Conservation (phyloP, 2,888 invertebrate genomes). For the Byasa hedistus region DNA sequence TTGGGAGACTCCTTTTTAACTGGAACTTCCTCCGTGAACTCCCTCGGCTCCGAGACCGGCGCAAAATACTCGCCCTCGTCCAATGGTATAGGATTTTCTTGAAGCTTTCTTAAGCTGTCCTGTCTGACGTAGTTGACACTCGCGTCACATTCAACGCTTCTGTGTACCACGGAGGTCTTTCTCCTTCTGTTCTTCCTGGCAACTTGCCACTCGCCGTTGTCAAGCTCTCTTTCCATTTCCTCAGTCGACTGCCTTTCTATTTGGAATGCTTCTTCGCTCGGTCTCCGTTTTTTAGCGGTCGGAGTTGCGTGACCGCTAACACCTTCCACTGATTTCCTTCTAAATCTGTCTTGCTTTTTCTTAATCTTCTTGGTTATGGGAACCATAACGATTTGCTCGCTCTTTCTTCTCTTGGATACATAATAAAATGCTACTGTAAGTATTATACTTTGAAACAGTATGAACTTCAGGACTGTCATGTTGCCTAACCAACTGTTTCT, state of each 20-base stretch:
- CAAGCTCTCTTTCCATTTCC: conserved; percentile 74
- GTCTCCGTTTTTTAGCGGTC: conserved; percentile 81
- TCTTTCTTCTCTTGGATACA: conserved; percentile 68
- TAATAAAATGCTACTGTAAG: conserved; percentile 74
- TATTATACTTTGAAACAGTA: conserved; percentile 73
- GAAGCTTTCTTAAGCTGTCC: conserved; percentile 61
- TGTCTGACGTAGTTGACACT: conserved; percentile 40
- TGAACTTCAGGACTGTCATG: conserved; percentile 78
- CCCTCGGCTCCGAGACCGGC: conserved; percentile 68
- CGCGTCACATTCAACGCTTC: conserved; percentile 60
- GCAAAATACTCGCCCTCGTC: conserved; percentile 80
- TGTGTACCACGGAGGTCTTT: conserved; percentile 68
- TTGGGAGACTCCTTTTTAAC: conserved; percentile 59
- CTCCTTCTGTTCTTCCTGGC: conserved; percentile 73
- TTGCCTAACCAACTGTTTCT: conserved; percentile 83
- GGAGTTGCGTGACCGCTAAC: conserved; percentile 77
- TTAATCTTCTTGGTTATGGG: conserved; percentile 58
- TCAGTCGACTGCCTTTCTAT: conserved; percentile 81
- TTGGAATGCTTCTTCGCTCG: conserved; percentile 86
- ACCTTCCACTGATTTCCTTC: conserved; percentile 84
- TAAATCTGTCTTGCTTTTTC: conserved; percentile 65
- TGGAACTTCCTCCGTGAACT: conserved; percentile 54
- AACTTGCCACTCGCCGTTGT: conserved; percentile 70
- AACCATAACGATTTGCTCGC: conserved; percentile 47
- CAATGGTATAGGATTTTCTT: conserved; percentile 76